Base-by-base conservation (phyloP, 2,888 invertebrate species). In the Pristionchus fissidentatus region DNA sequence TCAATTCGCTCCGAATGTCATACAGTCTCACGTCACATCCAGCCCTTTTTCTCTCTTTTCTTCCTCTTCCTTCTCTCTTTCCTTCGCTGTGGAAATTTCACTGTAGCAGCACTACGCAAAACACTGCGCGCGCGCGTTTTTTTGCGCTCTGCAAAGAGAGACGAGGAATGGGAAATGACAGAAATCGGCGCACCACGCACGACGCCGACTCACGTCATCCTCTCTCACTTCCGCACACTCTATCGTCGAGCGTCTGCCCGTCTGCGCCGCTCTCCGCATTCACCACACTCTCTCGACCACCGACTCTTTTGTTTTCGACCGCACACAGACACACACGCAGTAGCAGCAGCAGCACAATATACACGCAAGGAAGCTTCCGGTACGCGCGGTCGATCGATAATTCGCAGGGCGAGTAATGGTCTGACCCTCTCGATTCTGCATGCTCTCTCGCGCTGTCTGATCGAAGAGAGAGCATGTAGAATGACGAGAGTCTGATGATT, bases 141-240 rank as follows among this genome's bases (percentile, higher is more conserved):
- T n/a, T n/a, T n/a, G n/a, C n/a, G n/a, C 41, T 70, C 26, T 70
- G 70, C 43, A 41, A 26, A 35, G 38, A 57, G 57, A 38, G 26
- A 70, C 70, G 41, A 41, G 7, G 41, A 70, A 70, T 70, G 70
- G 70, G 70, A 70, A 70, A 70, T 41, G 70, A 41, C 70, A 41
- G 70, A 41, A 70, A 38, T n/a, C 66, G 13, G n/a, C n/a, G 26
- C 32, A 35, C 32, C n/a, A 3, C 35, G 15, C 62, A 22, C 19
- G 55, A 22, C 41, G 66, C 38, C 7, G 22, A 35, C 38, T 41
- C 52, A 52, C 77, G 52, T 77, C 77, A 52, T 32, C 22, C 77
- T 77, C 77, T 55, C 77, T 77, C 77, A 35, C n/a, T 55, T 70
- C 10, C 0, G 70, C 41, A 8, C 41, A 41, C 41, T 70, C 70